A percentile compares a stretch with the other conserved stretches of the same genome.
These are phyloP conservation scores for Agrilus cyanescens DNA, from an alignment of 2,888 invertebrate genomes.

Conservation along the genomic window DNA sequence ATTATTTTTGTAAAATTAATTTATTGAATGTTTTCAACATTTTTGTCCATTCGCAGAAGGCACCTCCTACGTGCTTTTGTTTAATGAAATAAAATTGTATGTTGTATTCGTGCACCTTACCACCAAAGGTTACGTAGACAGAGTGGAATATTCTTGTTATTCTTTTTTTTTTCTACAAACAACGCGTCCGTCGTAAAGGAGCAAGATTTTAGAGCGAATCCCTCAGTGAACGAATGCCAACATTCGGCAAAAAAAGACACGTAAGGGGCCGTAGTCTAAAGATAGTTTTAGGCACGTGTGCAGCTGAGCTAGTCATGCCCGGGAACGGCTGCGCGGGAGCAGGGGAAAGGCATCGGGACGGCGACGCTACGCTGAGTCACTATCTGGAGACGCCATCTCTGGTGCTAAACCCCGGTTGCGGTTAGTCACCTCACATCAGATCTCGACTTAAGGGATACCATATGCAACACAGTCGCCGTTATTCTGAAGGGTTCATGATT, in stretches of 20 bases:
- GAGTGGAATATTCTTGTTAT: too few species aligned
- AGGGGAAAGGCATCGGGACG: constrained; percentile 19
- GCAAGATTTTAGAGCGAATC: not conserved
- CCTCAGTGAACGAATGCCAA: not conserved
- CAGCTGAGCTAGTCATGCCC: constrained; percentile 17
- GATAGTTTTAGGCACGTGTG: constrained; percentile 37
- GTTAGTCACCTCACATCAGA: constrained; percentile 29
- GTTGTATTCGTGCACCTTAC: too few species aligned
- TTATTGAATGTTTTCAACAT: too few species aligned
- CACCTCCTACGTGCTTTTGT: too few species aligned
- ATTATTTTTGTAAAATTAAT: too few species aligned
- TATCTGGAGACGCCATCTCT: constrained; percentile 11
- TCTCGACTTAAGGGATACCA: not conserved
- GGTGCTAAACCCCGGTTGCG: constrained; percentile 17
- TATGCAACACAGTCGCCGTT: too few species aligned
- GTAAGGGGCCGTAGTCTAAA: constrained; percentile 35
- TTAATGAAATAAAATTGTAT: too few species aligned
- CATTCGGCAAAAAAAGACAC: constrained; percentile 22
- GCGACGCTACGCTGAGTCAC: constrained; percentile 19
- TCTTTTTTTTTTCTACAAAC: too few species aligned
- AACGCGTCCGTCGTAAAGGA: not conserved
- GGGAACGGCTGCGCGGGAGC: constrained; percentile 19
- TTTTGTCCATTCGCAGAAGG: too few species aligned
- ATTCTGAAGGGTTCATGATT: too few species aligned
- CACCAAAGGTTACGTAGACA: too few species aligned